phyloP scores from a whole-genome alignment of 2,888 invertebrate species.

The Pseudanteris insignis region DNA sequence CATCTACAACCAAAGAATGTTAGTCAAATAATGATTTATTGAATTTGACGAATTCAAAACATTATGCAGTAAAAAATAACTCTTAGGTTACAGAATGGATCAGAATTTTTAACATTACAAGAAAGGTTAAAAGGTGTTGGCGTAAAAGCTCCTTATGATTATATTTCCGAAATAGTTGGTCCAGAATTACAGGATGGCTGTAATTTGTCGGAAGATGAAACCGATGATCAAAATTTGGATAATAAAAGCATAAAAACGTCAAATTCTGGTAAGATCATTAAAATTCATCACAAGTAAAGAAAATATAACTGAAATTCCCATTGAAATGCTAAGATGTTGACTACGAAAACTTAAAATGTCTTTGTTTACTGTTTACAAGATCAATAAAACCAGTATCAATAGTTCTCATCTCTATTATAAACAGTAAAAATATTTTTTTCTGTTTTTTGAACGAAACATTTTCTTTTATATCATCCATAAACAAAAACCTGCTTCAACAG shows the following conservation, averaged over 20 bases:
- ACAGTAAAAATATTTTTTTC: too few relatives aligned
- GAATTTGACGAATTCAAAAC: too few relatives aligned
- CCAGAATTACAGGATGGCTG: constrained; percentile 64
- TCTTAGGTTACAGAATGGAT: constrained; percentile 52
- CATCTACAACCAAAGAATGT: constrained; percentile 77
- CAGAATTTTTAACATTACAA: constrained; percentile 59
- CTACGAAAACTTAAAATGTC: too few relatives aligned
- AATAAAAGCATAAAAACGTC: constrained; percentile 58
- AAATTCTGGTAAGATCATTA: constrained; percentile 52
- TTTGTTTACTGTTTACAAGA: too few relatives aligned
- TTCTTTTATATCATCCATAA: too few relatives aligned
- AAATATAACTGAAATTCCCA: too few relatives aligned
- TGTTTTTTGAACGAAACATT: too few relatives aligned
- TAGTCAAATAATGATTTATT: constrained; percentile 51
- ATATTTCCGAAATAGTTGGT: constrained; percentile 63
- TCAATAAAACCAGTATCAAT: too few relatives aligned
- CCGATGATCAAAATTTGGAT: constrained; percentile 57
- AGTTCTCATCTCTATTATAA: too few relatives aligned
- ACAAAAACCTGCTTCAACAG: too few relatives aligned
- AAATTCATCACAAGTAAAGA: too few relatives aligned
- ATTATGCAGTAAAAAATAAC: background rate
- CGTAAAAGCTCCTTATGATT: constrained; percentile 61
- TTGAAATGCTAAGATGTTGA: too few relatives aligned
- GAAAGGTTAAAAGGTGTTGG: constrained; percentile 60
- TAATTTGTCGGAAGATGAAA: constrained; percentile 63